Percentiles rank a stretch among this genome's conserved stretches.
Conservation (phyloP, 2,797 vertebrate species). For the Cichlasoma orientale region DNA sequence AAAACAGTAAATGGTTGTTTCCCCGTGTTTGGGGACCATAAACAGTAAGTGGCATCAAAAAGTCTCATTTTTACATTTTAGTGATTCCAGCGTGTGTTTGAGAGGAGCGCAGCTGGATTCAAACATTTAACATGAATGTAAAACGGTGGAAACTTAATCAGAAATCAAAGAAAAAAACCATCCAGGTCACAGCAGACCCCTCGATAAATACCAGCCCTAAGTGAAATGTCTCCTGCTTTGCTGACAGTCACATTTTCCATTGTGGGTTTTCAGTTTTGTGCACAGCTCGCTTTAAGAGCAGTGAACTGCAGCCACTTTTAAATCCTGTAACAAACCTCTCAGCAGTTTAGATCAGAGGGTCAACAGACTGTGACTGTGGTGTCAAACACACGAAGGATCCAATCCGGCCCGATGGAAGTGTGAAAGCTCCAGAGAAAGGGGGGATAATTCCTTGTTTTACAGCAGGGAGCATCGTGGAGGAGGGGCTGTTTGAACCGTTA, state of each 20-base stretch:
- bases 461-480: background rate
- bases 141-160: background rate
- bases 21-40: fast-evolving
- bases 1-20: fast-evolving
- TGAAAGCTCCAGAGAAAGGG: fast-evolving
- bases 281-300: too few species aligned
- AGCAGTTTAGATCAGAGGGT: too few species aligned
- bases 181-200: too few species aligned
- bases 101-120: background rate
- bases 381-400: background rate
- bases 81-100: background rate
- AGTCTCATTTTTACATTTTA: background rate
- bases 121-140: background rate
- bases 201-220: background rate
- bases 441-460: background rate
- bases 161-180: background rate
- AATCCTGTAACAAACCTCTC: background rate
- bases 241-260: background rate
- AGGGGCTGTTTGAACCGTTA: background rate
- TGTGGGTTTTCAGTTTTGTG: background rate
- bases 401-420: background rate
- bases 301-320: background rate
- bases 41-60: background rate
- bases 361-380: too few species aligned
- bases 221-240: background rate